phyloP scores from a whole-genome alignment of 2,888 invertebrate species.

The Epistrophella euchroma region DNA sequence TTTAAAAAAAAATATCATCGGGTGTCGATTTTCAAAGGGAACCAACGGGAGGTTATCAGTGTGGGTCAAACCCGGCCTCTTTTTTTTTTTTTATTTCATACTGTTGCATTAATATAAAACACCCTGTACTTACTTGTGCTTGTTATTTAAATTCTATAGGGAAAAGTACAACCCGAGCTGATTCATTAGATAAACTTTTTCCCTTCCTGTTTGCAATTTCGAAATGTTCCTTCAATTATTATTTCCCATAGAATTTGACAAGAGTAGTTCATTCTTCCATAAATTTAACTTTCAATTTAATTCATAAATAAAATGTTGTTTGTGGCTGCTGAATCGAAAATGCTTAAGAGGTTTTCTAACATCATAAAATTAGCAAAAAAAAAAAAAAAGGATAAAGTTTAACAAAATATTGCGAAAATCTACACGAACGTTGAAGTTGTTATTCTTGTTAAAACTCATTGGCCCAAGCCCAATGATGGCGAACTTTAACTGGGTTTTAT shows the following conservation, averaged over 20 bases:
- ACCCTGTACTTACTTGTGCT: neutral
- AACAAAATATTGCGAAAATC: constrained; percentile 25
- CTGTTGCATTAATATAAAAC: no score
- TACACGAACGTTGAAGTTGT: constrained; percentile 19
- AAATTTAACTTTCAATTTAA: constrained; percentile 34
- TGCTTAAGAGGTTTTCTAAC: constrained; percentile 27
- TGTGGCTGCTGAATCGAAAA: constrained; percentile 25
- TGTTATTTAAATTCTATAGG: neutral
- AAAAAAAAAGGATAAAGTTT: constrained; percentile 12
- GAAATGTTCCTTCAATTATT: neutral
- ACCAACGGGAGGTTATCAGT: no score
- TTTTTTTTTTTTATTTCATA: no score
- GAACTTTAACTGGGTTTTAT: constrained; percentile 27
- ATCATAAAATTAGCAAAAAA: constrained; percentile 5
- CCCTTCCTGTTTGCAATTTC: neutral
- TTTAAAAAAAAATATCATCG: no score
- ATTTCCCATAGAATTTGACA: constrained; percentile 8
- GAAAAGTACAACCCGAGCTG: neutral
- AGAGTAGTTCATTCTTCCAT: constrained; percentile 22
- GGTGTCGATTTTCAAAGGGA: no score
- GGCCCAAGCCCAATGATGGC: neutral
- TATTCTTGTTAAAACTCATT: constrained; percentile 3
- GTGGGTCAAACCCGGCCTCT: no score
- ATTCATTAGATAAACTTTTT: constrained; percentile 3
- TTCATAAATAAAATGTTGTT: constrained; percentile 31